Base-by-base conservation (phyloP, 2,888 invertebrate genomes). In the Lithodes maja region DNA sequence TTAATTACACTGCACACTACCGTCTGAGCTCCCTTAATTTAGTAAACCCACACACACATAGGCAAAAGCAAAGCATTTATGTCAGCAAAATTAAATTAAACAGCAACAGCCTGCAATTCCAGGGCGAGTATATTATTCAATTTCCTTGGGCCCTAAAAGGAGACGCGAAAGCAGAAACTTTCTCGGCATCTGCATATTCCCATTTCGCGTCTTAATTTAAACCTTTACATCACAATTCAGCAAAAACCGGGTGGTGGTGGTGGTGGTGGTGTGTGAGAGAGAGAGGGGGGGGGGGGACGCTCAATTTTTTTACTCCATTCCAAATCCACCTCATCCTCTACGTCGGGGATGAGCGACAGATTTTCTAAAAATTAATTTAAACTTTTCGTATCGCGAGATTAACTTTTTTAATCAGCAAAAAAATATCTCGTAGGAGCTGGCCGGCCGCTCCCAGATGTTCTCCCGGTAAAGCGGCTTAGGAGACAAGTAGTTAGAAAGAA, bases 391-490 rank as follows among this genome's bases (percentile, higher is more conserved):
- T 81, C 33, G n/a, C 81, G 15, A 81, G 68, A 81, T 81, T 68
- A 61, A 81, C 81, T 81, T 81, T 80, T 81, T 81, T 80, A 81
- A 81, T 81, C 81, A 81, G 71, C 71, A 71, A 71, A 71, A 71
- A 71, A 71, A 71, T 15, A 71, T 61, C 61, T 61, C 12, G 61
- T 61, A 61, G 61, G 61, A 61, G 12, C 7, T 61, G 61, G 61
- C 12, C 12, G 61, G 61, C 61, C 12, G 61, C 7, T 5, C 61
- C 5, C 61, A 61, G 61, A 61, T 61, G 61, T 61, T 61, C 61
- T 61, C 61, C 12, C 61, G 12, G 61, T 12, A 61, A 61, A 61
- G 61, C 61, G 5, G 61, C 61, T 61, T 61, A 61, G 61, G 61
- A 61, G 61, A 61, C 61, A 61, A 61, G 61, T 61, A 12, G 7